Conservation (phyloP, 2,888 invertebrate genomes). For the Eristalinus sepulchralis region DNA sequence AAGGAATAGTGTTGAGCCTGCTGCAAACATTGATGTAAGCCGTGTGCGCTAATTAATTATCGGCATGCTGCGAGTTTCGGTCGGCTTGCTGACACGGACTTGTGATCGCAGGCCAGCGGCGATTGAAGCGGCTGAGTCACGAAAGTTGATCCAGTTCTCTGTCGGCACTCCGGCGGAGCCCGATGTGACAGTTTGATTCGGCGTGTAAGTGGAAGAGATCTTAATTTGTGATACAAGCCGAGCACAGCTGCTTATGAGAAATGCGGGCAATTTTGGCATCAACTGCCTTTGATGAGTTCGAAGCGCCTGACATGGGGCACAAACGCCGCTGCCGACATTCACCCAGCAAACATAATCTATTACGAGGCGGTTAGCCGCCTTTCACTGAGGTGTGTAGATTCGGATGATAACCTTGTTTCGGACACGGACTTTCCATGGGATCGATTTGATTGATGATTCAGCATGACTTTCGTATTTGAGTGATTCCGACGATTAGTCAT, state of each 20-base stretch:
- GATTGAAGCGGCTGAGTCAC: conserved; percentile 12
- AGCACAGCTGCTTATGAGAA: neutral
- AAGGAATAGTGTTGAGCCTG: conserved; percentile 52
- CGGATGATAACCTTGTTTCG: neutral
- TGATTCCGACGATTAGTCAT: neutral
- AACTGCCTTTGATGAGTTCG: neutral
- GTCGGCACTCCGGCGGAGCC: neutral
- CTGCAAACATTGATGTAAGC: conserved; percentile 32
- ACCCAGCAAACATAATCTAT: neutral
- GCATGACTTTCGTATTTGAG: neutral
- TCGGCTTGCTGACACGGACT: conserved; percentile 20
- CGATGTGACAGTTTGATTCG: neutral
- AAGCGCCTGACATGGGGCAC: neutral
- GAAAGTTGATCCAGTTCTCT: conserved; percentile 26
- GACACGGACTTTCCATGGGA: neutral
- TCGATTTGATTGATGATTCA: neutral
- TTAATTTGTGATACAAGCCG: neutral
- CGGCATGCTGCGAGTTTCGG: conserved; percentile 46
- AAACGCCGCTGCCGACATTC: neutral
- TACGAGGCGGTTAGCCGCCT: neutral
- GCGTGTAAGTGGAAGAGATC: neutral
- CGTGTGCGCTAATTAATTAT: conserved; percentile 65
- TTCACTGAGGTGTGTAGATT: neutral
- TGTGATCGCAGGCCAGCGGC: conserved; percentile 12
- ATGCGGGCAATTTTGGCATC: neutral